These are phyloP conservation scores for Cephus sareptanus DNA, from an alignment of 2,888 invertebrate species.

Conservation along the genomic window DNA sequence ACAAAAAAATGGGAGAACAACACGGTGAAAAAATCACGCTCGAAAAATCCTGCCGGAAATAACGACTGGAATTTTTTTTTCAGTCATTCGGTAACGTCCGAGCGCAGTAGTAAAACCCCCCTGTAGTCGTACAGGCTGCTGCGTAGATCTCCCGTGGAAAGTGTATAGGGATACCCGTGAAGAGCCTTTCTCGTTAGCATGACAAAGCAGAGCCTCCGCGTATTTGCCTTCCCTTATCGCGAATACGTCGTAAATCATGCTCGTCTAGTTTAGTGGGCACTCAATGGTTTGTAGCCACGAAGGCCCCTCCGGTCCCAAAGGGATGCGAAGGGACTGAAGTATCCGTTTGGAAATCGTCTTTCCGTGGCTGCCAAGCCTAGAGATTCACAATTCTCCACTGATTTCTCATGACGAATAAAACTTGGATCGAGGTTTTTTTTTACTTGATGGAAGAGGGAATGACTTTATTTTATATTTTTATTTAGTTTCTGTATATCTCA, in stretches of 20 bases:
- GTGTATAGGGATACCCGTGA: background rate
- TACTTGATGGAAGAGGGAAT: background rate
- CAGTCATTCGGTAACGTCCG: background rate
- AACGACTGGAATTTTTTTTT: background rate
- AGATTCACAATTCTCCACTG: background rate
- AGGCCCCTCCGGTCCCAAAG: background rate
- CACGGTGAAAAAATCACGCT: background rate
- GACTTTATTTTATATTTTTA: background rate
- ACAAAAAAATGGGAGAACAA: background rate
- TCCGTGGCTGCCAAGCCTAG: background rate
- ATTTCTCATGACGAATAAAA: background rate
- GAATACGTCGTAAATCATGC: slow-evolving; percentile 8
- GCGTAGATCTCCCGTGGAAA: background rate
- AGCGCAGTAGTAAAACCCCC: background rate
- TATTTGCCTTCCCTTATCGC: slow-evolving; percentile 5
- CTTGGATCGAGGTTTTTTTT: background rate
- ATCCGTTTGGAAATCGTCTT: background rate
- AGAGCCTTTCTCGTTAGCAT: background rate
- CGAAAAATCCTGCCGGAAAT: background rate
- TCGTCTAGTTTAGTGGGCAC: background rate
- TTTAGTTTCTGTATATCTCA: background rate
- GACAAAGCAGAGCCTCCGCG: slow-evolving; percentile 5
- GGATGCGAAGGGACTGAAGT: background rate
- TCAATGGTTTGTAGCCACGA: background rate
- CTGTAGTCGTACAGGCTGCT: background rate